Evolutionary conservation across 1,140 invertebrate genomes (phyloP).

Genomic region (Bombus fervidus): DNA sequence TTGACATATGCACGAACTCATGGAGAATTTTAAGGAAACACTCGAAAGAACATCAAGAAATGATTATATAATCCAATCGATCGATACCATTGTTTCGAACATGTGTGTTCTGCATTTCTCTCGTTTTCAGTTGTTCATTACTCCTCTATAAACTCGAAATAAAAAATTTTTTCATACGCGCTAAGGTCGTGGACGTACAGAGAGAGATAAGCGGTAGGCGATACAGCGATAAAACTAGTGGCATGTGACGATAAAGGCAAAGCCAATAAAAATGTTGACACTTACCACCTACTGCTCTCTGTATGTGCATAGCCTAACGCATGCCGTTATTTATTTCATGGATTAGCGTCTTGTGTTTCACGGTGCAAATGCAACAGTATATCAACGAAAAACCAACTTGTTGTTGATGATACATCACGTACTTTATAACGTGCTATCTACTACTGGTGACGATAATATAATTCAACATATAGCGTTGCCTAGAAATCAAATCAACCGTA

Average conservation of each 20-base stretch:
- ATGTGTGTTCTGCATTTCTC: not conserved
- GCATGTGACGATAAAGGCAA: too few relatives aligned
- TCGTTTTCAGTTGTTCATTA: not conserved
- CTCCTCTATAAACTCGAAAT: not conserved
- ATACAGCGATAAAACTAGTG: too few relatives aligned
- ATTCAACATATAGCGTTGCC: slow-evolving; percentile 26
- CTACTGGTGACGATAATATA: slow-evolving; percentile 29
- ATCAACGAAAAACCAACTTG: slow-evolving; percentile 5
- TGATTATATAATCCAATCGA: not conserved
- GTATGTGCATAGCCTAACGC: too few relatives aligned
- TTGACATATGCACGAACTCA: slow-evolving; percentile 36
- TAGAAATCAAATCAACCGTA: slow-evolving; percentile 46
- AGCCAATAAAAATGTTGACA: too few relatives aligned
- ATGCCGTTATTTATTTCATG: not conserved
- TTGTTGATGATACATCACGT: not conserved
- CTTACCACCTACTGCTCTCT: too few relatives aligned
- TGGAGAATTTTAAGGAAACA: not conserved
- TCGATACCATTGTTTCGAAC: not conserved
- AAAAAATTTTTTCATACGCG: not conserved
- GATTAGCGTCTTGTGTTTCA: slow-evolving; percentile 20
- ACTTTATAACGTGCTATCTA: slow-evolving; percentile 17
- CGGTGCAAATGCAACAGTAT: slow-evolving; percentile 16
- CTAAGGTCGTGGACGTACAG: not conserved
- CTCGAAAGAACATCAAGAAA: not conserved
- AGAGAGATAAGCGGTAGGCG: too few relatives aligned